Evolutionary conservation across 2,113 vertebrate genomes (phyloP).

Genomic region (Nothocercus julius): DNA sequence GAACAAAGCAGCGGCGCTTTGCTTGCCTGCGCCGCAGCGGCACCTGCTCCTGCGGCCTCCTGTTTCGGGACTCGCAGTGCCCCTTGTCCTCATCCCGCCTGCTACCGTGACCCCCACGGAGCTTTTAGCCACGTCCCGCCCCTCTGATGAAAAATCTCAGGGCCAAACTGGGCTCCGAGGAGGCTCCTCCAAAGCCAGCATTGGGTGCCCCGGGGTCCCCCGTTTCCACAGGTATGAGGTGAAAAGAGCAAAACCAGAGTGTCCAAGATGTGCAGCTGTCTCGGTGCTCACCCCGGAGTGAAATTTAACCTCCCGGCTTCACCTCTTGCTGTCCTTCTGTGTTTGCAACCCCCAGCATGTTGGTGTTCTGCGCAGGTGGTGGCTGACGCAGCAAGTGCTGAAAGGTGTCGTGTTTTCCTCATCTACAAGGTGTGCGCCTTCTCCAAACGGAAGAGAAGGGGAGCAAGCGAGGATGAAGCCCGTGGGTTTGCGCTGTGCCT

Average conservation of each 20-base stretch:
- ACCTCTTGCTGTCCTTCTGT: neutral
- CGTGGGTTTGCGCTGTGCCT: neutral
- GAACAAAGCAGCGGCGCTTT: neutral
- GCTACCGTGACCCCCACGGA: neutral
- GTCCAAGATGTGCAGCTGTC: neutral
- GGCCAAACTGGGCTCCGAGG: rapidly evolving
- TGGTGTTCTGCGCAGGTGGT: neutral
- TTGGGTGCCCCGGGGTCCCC: neutral
- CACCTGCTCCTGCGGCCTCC: neutral
- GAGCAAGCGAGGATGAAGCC: neutral
- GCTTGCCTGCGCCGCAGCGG: neutral
- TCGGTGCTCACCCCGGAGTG: neutral
- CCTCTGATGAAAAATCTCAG: neutral
- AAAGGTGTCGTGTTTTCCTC: neutral
- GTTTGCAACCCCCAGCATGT: neutral
- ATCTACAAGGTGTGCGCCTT: neutral
- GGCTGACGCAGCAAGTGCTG: neutral
- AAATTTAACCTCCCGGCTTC: neutral
- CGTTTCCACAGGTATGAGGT: neutral
- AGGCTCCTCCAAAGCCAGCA: neutral
- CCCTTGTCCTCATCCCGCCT: neutral
- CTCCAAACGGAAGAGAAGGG: neutral
- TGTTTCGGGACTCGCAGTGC: neutral
- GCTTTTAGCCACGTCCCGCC: neutral
- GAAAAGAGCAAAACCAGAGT: neutral